A percentile compares a stretch with the other conserved stretches of the same genome.
phyloP scores from a whole-genome alignment of 2,888 invertebrate genomes.

The Andrena minutula region DNA sequence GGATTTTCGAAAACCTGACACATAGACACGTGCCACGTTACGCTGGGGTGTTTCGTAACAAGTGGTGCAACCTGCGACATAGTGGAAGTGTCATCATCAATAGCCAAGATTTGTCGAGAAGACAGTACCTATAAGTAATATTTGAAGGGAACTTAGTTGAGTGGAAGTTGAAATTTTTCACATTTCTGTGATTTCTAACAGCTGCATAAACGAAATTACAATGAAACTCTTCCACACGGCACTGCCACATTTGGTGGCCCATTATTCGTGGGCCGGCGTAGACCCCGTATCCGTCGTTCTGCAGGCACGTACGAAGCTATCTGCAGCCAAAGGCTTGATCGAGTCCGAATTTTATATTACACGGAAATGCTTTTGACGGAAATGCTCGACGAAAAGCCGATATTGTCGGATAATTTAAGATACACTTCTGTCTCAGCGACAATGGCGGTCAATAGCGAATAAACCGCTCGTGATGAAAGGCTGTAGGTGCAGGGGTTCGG shows the following conservation, averaged over 20 bases:
- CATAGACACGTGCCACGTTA: background rate
- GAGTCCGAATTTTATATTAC: constrained; percentile 20
- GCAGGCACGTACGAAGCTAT: background rate
- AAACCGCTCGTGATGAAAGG: background rate
- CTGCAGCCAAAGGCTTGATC: constrained; percentile 15
- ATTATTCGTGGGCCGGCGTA: too few species aligned
- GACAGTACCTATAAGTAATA: too few species aligned
- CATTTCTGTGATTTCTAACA: too few species aligned
- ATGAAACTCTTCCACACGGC: too few species aligned
- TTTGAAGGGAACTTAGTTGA: too few species aligned
- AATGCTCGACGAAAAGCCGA: constrained; percentile 23
- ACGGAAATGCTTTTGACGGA: constrained; percentile 25
- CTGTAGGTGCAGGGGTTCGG: background rate
- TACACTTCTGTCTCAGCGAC: background rate
- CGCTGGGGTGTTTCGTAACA: too few species aligned
- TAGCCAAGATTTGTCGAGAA: too few species aligned
- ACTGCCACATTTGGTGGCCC: too few species aligned
- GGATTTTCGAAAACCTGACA: background rate
- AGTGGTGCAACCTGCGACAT: too few species aligned
- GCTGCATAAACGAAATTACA: too few species aligned
- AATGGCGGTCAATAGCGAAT: constrained; percentile 16
- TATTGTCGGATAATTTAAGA: constrained; percentile 28
- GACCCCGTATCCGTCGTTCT: background rate
- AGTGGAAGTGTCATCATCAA: too few species aligned
- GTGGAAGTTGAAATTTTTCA: too few species aligned